Conservation (phyloP, 1,140 invertebrate genomes). For the Uloborus diversus region DNA sequence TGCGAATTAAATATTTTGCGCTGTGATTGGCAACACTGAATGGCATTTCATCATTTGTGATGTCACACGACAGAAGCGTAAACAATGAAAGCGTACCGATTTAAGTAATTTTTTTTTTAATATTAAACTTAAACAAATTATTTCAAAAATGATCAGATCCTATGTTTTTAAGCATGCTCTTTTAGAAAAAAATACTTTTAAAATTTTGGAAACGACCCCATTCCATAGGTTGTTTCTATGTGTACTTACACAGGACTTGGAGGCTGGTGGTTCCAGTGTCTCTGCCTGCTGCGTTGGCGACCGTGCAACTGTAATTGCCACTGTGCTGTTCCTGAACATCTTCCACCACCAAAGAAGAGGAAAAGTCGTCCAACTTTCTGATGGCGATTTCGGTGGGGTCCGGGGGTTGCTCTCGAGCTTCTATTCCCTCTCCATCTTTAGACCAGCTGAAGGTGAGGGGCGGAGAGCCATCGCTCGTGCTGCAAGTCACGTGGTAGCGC, state of each 20-base stretch:
- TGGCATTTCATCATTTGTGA: no score
- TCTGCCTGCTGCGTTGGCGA: constrained; percentile 58
- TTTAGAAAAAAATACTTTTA: no score
- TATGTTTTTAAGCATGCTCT: no score
- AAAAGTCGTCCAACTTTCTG: constrained; percentile 65
- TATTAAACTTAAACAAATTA: no score
- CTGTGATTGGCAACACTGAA: no score
- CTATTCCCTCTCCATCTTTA: constrained; percentile 69
- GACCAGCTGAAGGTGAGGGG: constrained; percentile 71
- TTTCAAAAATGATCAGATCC: no score
- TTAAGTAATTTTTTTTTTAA: no score
- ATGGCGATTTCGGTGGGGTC: constrained; percentile 65
- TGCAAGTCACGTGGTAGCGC: constrained; percentile 64
- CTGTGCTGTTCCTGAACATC: constrained; percentile 53
- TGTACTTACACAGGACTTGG: constrained; percentile 58
- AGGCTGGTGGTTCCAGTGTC: constrained; percentile 55
- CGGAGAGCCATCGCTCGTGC: constrained; percentile 64
- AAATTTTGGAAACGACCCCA: no score
- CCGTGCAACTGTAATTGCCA: constrained; percentile 60
- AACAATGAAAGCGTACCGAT: no score
- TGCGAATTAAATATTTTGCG: no score
- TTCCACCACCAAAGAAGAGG: constrained; percentile 77
- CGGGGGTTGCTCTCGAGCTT: constrained; percentile 40
- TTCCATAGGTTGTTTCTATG: no score
- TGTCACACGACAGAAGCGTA: no score